Evolutionary conservation across 2,888 invertebrate genomes (phyloP).

Genomic region (Trissolcus japonicus): DNA sequence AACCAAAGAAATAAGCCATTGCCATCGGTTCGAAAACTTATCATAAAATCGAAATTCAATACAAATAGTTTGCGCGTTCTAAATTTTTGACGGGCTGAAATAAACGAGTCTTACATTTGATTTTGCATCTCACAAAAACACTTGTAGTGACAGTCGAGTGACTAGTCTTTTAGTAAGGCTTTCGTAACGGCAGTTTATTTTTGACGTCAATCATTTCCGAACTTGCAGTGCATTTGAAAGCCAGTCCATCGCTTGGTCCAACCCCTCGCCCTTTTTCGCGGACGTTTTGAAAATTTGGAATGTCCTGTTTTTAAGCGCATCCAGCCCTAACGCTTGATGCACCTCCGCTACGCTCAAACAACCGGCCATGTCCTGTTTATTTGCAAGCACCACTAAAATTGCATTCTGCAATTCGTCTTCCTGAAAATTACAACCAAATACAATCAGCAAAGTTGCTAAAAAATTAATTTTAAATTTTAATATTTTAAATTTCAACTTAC

Average conservation of each 20-base stretch:
- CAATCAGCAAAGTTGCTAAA: no score
- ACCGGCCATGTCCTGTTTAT: conserved; percentile 99
- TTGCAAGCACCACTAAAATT: conserved; percentile 96
- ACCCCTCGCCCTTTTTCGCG: conserved; percentile 97
- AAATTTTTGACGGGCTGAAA: conserved; percentile 5
- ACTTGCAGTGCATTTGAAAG: conserved; percentile 92
- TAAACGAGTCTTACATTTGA: conserved; percentile 22
- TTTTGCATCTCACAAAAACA: conserved; percentile 41
- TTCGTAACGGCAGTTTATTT: conserved; percentile 56
- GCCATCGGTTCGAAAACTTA: not conserved
- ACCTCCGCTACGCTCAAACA: conserved; percentile 98
- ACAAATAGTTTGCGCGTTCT: conserved; percentile 2
- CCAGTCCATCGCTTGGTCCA: conserved; percentile 99
- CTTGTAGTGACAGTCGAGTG: conserved; percentile 66
- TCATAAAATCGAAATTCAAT: not conserved
- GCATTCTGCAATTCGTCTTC: conserved; percentile 98
- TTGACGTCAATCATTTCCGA: conserved; percentile 81
- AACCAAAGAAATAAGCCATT: not conserved
- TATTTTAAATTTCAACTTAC: conserved; percentile 78
- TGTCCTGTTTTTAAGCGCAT: conserved; percentile 95
- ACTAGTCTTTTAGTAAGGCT: conserved; percentile 68
- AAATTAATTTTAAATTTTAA: no score
- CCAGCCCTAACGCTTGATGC: conserved; percentile 95
- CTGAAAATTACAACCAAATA: conserved; percentile 75
- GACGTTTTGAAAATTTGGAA: conserved; percentile 99